Conservation (phyloP, 2,888 invertebrate genomes). For the Julus scanicus region DNA sequence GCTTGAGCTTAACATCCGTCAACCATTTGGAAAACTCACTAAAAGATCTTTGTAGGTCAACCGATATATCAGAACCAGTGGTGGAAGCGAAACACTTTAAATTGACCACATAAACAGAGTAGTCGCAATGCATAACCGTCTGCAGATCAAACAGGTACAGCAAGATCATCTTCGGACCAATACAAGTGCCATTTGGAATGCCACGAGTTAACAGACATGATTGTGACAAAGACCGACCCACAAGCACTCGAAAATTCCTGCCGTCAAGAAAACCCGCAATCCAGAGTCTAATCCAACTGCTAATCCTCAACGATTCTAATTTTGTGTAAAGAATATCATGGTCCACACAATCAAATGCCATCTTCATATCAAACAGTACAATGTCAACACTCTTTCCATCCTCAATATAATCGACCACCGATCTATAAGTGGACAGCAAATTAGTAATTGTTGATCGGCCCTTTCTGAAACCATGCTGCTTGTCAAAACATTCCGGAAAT, state of each 20-base stretch:
- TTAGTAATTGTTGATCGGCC: background rate
- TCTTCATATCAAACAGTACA: background rate
- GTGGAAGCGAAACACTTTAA: background rate
- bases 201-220: background rate
- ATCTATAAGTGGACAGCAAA: background rate
- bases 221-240: background rate
- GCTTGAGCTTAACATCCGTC: too few species aligned
- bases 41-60: too few species aligned
- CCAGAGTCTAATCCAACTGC: background rate
- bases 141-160: background rate
- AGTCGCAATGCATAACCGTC: background rate
- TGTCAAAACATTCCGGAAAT: background rate
- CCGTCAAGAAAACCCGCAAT: background rate
- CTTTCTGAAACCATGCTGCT: background rate
- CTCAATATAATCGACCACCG: background rate
- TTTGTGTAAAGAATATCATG: background rate
- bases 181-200: background rate
- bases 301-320: background rate
- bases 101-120: background rate
- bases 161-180: background rate
- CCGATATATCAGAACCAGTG: background rate
- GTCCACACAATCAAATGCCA: background rate
- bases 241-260: background rate
- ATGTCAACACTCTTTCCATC: background rate
- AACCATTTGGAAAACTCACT: too few species aligned